phyloP scores from a whole-genome alignment of 2,113 vertebrate species.

The Xenus cinereus region DNA sequence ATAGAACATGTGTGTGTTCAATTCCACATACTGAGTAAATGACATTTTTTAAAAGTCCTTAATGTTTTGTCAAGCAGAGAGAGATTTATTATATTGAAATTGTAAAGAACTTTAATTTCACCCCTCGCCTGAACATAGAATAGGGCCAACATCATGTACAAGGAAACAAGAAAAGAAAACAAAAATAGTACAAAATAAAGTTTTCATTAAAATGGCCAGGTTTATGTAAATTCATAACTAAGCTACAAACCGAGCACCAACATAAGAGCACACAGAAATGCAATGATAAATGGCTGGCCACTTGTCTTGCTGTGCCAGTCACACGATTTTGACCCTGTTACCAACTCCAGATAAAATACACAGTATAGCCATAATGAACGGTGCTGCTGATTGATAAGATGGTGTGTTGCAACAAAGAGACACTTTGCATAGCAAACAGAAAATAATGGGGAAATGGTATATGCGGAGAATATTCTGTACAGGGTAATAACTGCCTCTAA shows the following conservation, averaged over 20 bases:
- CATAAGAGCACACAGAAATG: neutral
- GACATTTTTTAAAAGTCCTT: neutral
- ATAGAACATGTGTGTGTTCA: neutral
- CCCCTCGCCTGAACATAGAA: neutral
- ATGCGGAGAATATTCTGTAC: neutral
- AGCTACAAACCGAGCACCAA: neutral
- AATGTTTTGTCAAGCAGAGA: neutral
- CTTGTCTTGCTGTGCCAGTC: neutral
- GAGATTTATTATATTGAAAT: neutral
- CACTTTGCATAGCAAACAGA: neutral
- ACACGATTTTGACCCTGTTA: neutral
- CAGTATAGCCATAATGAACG: rapidly evolving
- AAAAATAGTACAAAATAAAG: neutral
- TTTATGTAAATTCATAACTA: neutral
- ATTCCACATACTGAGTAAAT: neutral
- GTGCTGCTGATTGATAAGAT: neutral
- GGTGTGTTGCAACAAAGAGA: neutral
- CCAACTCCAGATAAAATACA: neutral
- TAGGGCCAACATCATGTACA: neutral
- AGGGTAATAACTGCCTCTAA: neutral
- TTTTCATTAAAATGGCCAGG: neutral
- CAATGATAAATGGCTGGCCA: neutral
- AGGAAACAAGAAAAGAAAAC: neutral
- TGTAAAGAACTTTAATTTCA: neutral
- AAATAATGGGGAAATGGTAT: neutral